Conservation (phyloP, 2,888 invertebrate species). For the Drosophila falleni region DNA sequence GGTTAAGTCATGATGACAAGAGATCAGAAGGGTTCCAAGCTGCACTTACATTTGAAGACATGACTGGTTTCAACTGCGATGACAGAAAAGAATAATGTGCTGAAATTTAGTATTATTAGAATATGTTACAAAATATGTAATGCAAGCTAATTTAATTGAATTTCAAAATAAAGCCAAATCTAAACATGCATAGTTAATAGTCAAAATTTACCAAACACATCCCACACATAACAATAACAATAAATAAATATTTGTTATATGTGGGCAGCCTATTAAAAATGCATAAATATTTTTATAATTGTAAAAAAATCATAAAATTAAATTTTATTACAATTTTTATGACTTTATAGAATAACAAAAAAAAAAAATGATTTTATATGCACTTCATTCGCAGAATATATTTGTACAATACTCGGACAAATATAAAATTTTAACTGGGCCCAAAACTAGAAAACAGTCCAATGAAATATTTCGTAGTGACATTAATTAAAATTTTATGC, state of each 20-base stretch:
- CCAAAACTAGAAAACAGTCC: conserved; percentile 38
- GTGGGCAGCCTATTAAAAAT: conserved; percentile 45
- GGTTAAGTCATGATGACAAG: conserved; percentile 64
- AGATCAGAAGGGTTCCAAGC: conserved; percentile 45
- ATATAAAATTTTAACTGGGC: conserved; percentile 11
- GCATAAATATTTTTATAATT: conserved; percentile 48
- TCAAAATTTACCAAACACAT: conserved; percentile 22
- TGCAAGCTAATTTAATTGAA: background rate
- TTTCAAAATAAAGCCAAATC: background rate
- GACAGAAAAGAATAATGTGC: conserved; percentile 14
- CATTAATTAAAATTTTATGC: conserved; percentile 79
- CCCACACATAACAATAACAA: conserved; percentile 20
- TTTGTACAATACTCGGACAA: background rate
- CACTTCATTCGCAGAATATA: conserved; percentile 36
- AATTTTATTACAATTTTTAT: conserved; percentile 58
- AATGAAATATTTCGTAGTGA: conserved; percentile 67
- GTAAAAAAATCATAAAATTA: conserved; percentile 44
- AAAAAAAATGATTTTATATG: conserved; percentile 42
- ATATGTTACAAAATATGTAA: background rate
- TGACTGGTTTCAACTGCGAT: conserved; percentile 12
- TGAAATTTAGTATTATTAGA: background rate
- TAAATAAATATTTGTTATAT: conserved; percentile 15
- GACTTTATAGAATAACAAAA: conserved; percentile 39
- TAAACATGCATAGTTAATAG: background rate
- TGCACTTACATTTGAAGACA: conserved; percentile 2